Percentiles rank a stretch among this genome's conserved stretches.
Evolutionary conservation across 2,797 vertebrate genomes (phyloP).

Genomic region (Phalanger gymnotis): DNA sequence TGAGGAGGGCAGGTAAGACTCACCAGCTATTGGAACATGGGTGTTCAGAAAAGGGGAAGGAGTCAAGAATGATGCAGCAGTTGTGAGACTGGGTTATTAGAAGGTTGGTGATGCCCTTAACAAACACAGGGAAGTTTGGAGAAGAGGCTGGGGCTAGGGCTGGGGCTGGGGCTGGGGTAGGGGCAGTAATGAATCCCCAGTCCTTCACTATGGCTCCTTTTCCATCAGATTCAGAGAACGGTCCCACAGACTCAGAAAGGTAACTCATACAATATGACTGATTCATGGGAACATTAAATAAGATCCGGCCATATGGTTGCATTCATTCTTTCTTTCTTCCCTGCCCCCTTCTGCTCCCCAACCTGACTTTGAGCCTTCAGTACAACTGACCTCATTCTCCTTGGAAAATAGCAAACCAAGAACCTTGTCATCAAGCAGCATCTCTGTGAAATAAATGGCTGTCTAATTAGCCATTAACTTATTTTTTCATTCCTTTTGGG

Average conservation of each 20-base stretch:
- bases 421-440: slow-evolving; percentile 71
- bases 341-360: background rate
- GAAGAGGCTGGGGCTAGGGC: background rate
- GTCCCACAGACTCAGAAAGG: slow-evolving; percentile 30
- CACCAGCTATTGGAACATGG: background rate
- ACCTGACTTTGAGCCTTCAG: slow-evolving; percentile 14
- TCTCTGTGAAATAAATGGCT: slow-evolving; percentile 70
- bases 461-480: slow-evolving; percentile 75
- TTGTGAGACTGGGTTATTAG: background rate
- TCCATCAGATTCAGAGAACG: background rate
- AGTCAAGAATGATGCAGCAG: background rate
- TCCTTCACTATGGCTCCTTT: background rate
- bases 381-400: slow-evolving; percentile 66
- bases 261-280: slow-evolving; percentile 1
- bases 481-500: slow-evolving; percentile 75
- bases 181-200: background rate
- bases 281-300: background rate
- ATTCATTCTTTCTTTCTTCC: background rate
- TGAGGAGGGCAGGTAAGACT: background rate
- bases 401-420: slow-evolving; percentile 70
- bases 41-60: background rate
- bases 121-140: background rate
- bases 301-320: background rate
- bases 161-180: background rate
- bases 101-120: background rate